Base-by-base conservation (phyloP, 2,113 vertebrate species). In the Oryzias javanicus region DNA sequence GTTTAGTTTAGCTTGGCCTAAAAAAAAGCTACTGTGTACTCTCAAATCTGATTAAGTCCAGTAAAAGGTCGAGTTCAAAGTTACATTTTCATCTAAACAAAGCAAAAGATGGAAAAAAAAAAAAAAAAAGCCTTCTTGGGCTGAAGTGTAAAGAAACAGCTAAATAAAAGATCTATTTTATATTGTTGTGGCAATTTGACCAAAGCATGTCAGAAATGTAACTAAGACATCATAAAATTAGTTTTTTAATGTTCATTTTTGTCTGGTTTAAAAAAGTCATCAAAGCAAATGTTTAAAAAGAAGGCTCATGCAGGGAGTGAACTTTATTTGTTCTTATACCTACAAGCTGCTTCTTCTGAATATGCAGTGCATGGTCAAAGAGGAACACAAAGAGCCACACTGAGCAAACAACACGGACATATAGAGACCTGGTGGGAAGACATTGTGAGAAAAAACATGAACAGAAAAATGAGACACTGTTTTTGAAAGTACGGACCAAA, bases 311-410 rank as follows among this genome's bases (percentile, higher is more conserved):
- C 91, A 89, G 70, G 86, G 74, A 63, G 62, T 67, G 54, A 63
- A 58, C 24, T 55, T 78, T 78, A 77, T 6, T 47, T 61, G 77
- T 66, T 67, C 14, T 66, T 86, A 89, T 89, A 85, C 80, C 86
- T 87, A 88, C 79, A 70, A 29, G 55, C 82, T 85, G 89, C 62
- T 63, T 81, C 90, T 79, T 77, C 86, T 72, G 84, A 87, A 76
- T 81, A 70, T 55, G 79, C 86, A 83, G 83, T 84, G 90, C 88
- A 83, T 84, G 89, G 89, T 79, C 83, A 85, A 87, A 89, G 90
- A 89, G 82, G 80, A 89, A 77, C 76, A 82, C 78, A 89, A 81
- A 87, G 74, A 91, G 81, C 86, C 60, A 86, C 81, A 87, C 86
- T 91, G 87, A 91, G 90, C 85, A 64, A 86, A 85, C 58, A 78